A percentile compares a stretch with the other conserved stretches of the same genome.
Conservation (phyloP, 1,140 invertebrate species). For the Drepana arcuata region DNA sequence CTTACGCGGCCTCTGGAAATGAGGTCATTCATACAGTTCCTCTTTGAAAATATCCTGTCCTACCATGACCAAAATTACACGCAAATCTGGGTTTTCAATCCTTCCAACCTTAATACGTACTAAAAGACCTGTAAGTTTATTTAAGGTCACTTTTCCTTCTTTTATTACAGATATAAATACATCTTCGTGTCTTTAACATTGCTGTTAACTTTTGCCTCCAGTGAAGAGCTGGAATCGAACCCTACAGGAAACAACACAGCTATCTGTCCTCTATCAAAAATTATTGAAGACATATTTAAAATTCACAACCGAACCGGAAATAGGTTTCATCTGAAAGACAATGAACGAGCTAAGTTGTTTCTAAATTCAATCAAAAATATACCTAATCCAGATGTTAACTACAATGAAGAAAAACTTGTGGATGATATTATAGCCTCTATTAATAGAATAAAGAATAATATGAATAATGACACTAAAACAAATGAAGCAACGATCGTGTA, state of each 20-base stretch:
- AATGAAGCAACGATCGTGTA: constrained; percentile 55
- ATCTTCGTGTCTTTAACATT: constrained; percentile 16
- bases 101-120: no score
- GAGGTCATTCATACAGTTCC: no score
- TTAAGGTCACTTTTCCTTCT: no score
- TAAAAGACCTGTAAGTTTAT: no score
- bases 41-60: no score
- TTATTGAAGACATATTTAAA: constrained; percentile 61
- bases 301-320: constrained; percentile 32
- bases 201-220: constrained; percentile 8
- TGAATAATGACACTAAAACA: constrained; percentile 25
- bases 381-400: constrained; percentile 25
- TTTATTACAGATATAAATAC: constrained; percentile 32
- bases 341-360: constrained; percentile 35
- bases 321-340: constrained; percentile 21
- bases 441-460: constrained; percentile 56
- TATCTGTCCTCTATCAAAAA: constrained; percentile 53
- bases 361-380: constrained; percentile 37
- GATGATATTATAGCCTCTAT: constrained; percentile 59
- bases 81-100: no score
- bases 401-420: constrained; percentile 47
- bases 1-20: no score
- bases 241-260: constrained; percentile 16
- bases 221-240: constrained; percentile 7
- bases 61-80: no score